These are phyloP conservation scores for Parnassius smintheus DNA, from an alignment of 2,888 invertebrate species.

Conservation along the genomic window DNA sequence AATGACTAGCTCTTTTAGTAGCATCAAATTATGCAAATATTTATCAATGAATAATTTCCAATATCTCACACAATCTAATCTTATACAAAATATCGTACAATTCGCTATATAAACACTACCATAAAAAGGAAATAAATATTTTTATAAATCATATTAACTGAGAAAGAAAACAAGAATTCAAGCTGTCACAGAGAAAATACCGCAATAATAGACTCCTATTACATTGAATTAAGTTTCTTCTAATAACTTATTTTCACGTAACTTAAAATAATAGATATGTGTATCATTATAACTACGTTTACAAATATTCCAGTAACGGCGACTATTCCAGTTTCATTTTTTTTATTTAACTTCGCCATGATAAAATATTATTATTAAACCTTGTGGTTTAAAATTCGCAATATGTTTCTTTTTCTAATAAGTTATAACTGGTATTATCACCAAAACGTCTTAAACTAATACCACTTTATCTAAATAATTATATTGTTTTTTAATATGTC, in stretches of 20 bases:
- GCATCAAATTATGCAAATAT: too few relatives aligned
- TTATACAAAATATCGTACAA: too few relatives aligned
- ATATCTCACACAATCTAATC: too few relatives aligned
- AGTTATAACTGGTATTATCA: background rate
- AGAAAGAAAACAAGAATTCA: background rate
- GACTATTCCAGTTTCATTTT: background rate
- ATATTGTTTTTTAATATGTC: constrained; percentile 6
- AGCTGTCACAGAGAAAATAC: constrained; percentile 9
- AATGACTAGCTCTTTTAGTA: too few relatives aligned
- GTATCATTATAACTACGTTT: constrained; percentile 20
- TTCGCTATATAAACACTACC: too few relatives aligned
- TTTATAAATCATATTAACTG: too few relatives aligned
- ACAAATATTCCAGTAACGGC: constrained; percentile 2
- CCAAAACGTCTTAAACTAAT: constrained; percentile 1
- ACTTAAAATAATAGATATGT: constrained; percentile 26
- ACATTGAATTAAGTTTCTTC: constrained; percentile 5
- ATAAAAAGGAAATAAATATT: too few relatives aligned
- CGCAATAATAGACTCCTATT: background rate
- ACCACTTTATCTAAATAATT: constrained; percentile 11
- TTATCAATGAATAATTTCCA: too few relatives aligned
- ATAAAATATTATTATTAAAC: too few relatives aligned
- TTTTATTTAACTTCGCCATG: too few relatives aligned
- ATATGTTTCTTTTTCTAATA: too few relatives aligned
- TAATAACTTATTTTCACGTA: constrained; percentile 15
- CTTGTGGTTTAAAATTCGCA: too few relatives aligned